Base-by-base conservation (phyloP, 2,797 vertebrate species). In the Lycodopsis pacificus region DNA sequence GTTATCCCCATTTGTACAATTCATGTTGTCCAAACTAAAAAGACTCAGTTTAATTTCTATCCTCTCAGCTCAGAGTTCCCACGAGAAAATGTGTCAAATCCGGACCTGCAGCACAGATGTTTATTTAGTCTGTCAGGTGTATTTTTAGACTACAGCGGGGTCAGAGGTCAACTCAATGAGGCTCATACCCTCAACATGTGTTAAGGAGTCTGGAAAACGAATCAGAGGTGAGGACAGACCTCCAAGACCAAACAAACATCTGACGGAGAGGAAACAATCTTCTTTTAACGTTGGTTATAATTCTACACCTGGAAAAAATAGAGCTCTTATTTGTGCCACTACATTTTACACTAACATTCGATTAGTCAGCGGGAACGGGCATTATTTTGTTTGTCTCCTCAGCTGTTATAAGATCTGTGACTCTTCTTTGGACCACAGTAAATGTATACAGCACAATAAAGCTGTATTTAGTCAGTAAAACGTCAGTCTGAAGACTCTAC, bases 111-210 rank as follows among this genome's bases (percentile, higher is more conserved):
- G 87, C 82, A 32, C 72, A 82, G 66, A 76, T 85, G 87, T 90
- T 90, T 91, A 65, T 82, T 81, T 57, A 72, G 74, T 27, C 66
- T 82, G 82, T 82, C 17, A 19, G 75, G 72, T 87, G 88, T 92
- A 89, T 90, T 90, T 93, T 90, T 86, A 91, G 89, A 81, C 79
- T 34, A 20, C 66, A 20, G 42, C 5, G 11, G 61, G 86, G 87
- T 89, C 84, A 89, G 40, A 86, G 89, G 89, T 91, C 89, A 79
- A 42, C 80, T 62, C 69, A 51, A 27, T 57, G 62, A 71, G 80
- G 73, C 83, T 76, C 64, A 56, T 20, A 80, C 38, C 49, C 48
- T 59, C 73, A 76, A 54, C 82, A 85, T 86, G 54, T 80, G 75
- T 77, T 36, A 6, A 70, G 49, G 27, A 57, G 76, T 65, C 80